Evolutionary conservation across 35 echinoderm and acorn worm species (phyloP).

Genomic region (Amphiura filiformis): DNA sequence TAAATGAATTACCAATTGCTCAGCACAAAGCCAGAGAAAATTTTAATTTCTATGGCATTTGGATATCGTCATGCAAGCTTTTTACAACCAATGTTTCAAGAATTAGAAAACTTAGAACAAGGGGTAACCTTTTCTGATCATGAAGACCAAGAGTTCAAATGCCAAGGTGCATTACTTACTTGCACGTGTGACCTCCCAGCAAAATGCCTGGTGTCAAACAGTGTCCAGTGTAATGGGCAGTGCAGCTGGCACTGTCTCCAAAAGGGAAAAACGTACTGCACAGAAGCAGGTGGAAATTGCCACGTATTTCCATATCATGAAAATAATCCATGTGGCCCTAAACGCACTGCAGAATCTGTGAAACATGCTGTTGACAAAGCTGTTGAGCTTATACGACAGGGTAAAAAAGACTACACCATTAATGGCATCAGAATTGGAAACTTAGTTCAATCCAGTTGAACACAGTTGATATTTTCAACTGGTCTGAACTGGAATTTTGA

Average conservation of each 20-base stretch:
- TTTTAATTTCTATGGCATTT: conserved; percentile 33
- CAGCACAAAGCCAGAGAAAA: conserved; percentile 38
- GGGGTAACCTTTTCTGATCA: conserved; percentile 18
- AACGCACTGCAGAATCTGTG: conserved; percentile 1
- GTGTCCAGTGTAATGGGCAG: conserved; percentile 34
- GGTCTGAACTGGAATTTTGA: no score
- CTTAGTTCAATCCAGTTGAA: no score
- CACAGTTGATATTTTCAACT: no score
- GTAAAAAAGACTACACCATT: not conserved
- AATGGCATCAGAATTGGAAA: no score
- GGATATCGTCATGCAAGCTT: conserved; percentile 25
- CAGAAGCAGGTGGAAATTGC: conserved; percentile 8
- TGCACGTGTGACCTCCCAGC: conserved; percentile 55
- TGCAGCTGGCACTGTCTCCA: conserved; percentile 43
- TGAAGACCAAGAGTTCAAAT: conserved; percentile 21
- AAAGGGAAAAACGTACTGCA: not conserved
- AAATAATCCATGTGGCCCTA: conserved; percentile 6
- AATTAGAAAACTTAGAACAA: conserved; percentile 22
- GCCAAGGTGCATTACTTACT: conserved; percentile 18
- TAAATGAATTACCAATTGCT: conserved; percentile 35
- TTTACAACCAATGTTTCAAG: conserved; percentile 24
- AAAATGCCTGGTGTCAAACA: conserved; percentile 46
- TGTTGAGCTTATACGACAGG: not conserved
- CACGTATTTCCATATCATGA: conserved; percentile 21
- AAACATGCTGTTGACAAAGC: not conserved